Evolutionary conservation across 2,888 invertebrate genomes (phyloP), one percentile per base, ranked within the genome.

Genomic region (Epinotia demarniana): DNA sequence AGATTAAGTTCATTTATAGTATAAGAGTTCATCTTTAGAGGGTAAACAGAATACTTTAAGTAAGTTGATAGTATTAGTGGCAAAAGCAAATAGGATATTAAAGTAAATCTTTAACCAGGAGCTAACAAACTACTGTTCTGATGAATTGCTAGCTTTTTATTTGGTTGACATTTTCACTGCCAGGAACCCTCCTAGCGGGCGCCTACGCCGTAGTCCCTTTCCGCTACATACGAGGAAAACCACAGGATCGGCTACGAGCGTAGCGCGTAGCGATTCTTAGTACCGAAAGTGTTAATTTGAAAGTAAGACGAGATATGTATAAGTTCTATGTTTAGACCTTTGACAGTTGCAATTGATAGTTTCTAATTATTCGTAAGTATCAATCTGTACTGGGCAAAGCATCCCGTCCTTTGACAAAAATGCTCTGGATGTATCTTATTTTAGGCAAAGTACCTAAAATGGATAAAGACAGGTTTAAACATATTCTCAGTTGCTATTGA

Each of bases 1-100:
- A 39, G 58, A 49, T 75, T 70, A 60, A 58, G 55, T 58, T 33
- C 64, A 70, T 70, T 70, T 75, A 70, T 64, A 58, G 39, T 23
- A 64, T 58, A 23, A 46, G 18, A 46, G 46, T 49, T 33, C 43
- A 73, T 73, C 60, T 58, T 12, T 19, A 2, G 66, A 60, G 12
- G 66, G 46, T 63, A 53, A 23, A 63, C 19, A 16, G 68, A 16
- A 57, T 39, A 39, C 55, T 67, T 68, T 58, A 39, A 19, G 39
- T 58, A 39, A 19, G 39, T 39, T 67, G n/a, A 55, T 13, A 55
- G 55, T 53, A 13, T 66, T 66, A 33, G 8, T 13, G 55, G 67
- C 19, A 13, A 46, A 46, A 39, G 9, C 39, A 39, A 39, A 13
- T 6, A 53, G n/a, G 53, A n/a, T n/a, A n/a, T 6, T n/a, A n/a